Conservation (phyloP, 2,797 vertebrate species). For the Notoglanidium macrostoma region DNA sequence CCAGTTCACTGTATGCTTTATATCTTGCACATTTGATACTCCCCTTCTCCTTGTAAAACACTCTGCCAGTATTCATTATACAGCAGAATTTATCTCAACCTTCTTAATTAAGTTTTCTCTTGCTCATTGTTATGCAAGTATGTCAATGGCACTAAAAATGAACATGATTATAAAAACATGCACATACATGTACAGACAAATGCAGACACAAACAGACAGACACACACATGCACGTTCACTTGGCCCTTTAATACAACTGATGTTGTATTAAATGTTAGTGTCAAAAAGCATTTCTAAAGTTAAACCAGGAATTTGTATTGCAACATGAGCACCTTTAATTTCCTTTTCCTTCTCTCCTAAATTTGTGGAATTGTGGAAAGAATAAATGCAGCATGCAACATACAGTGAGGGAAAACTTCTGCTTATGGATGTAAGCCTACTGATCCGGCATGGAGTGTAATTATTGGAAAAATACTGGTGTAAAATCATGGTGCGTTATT, state of each 20-base stretch:
- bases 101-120: not conserved
- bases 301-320: not conserved
- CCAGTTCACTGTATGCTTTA: not conserved
- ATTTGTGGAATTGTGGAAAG: not conserved
- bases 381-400: not conserved
- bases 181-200: not conserved
- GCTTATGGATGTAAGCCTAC: not conserved
- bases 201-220: not conserved
- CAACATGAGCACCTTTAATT: not conserved
- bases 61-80: not conserved
- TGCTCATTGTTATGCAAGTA: not conserved
- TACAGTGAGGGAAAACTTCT: not conserved
- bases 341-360: conserved; percentile 30
- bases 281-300: not conserved
- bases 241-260: conserved; percentile 5
- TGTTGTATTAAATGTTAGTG: conserved; percentile 15
- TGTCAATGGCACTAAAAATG: not conserved
- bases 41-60: not conserved
- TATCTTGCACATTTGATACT: not conserved
- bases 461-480: not conserved
- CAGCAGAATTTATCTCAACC: not conserved
- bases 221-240: not conserved
- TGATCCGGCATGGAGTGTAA: not conserved
- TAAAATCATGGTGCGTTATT: not conserved
- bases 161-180: not conserved